A percentile compares a stretch with the other conserved stretches of the same genome.
phyloP scores from a whole-genome alignment of 2,888 invertebrate species.

The Cerastis rubricosa region DNA sequence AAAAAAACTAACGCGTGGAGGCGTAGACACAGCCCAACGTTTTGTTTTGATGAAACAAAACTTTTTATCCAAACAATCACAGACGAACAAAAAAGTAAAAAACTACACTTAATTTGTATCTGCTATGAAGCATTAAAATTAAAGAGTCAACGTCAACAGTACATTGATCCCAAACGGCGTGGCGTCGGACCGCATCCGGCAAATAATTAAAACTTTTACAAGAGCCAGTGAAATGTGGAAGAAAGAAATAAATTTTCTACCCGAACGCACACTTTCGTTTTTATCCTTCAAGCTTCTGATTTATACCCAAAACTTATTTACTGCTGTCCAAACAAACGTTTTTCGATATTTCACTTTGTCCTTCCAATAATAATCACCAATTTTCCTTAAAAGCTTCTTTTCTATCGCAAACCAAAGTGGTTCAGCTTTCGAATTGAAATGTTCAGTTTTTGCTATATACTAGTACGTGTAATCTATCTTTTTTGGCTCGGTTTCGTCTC shows the following conservation, averaged over 20 bases:
- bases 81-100: constrained; percentile 50
- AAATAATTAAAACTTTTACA: constrained; percentile 88
- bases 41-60: constrained; percentile 37
- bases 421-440: constrained; percentile 66
- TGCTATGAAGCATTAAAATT: constrained; percentile 73
- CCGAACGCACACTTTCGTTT: constrained; percentile 85
- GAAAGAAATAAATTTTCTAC: constrained; percentile 87
- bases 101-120: constrained; percentile 63
- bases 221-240: constrained; percentile 84
- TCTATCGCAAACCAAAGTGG: constrained; percentile 44
- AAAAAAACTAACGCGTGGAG: not conserved
- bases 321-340: constrained; percentile 63
- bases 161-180: constrained; percentile 80
- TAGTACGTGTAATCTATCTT: constrained; percentile 59
- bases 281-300: constrained; percentile 83
- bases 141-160: constrained; percentile 75
- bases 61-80: constrained; percentile 45
- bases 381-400: constrained; percentile 46
- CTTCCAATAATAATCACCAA: constrained; percentile 59
- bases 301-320: constrained; percentile 78
- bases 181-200: constrained; percentile 82
- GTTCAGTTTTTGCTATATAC: constrained; percentile 71
- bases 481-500: constrained; percentile 31
- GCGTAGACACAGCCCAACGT: not conserved
- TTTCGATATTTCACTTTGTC: constrained; percentile 66